Evolutionary conservation across 64 coral and sea anemone species (phyloP), one percentile per base, ranked within the genome.

Genomic region (Stylophora pistillata): DNA sequence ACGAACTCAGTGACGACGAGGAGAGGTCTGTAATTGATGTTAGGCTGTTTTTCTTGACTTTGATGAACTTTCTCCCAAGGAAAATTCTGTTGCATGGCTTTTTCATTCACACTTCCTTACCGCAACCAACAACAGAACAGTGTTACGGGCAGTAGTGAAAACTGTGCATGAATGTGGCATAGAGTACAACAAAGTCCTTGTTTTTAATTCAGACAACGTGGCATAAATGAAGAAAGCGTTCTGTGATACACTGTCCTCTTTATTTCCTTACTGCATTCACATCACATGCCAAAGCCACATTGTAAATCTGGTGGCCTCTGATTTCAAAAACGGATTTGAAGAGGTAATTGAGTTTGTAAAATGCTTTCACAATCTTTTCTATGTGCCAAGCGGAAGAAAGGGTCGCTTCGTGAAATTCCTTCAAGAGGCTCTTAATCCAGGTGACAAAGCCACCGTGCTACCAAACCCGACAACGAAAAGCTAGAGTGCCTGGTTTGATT

Each of bases 221-320:
- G 26, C 26, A 17, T 94, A 86, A 60, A 94, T 86, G 47, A 94
- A 78, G 53, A 94, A 85, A 25, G 73, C 92, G 15, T 94, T 90
- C 15, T 58, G 31, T 28, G 32, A 78, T 10, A 89, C 52, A 30
- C 57, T 94, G 3, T 89, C 54, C 21, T 73, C 31, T n/a, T 56
- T 94, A 55, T 94, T 85, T 47, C 30, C 87, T 5, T 4, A 13
- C 20, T 86, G 80, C 23, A 21, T 89, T 4, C 73, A 90, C 59
- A 93, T 89, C n/a, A 93, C 78, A 11, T 93, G 78, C 71, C 58
- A 89, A 17, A 93, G 86, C 34, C 86, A 89, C 63, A 74, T 85
- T 89, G 86, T 93, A 5, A 93, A 85, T 79, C 60, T 93, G 20
- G 74, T 86, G 31, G 81, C 80, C 20, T 56, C 28, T 58, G 92